Evolutionary conservation across 2,797 vertebrate genomes (phyloP), one percentile per base, ranked within the genome.

Genomic region (Eupleurogrammus muticus): DNA sequence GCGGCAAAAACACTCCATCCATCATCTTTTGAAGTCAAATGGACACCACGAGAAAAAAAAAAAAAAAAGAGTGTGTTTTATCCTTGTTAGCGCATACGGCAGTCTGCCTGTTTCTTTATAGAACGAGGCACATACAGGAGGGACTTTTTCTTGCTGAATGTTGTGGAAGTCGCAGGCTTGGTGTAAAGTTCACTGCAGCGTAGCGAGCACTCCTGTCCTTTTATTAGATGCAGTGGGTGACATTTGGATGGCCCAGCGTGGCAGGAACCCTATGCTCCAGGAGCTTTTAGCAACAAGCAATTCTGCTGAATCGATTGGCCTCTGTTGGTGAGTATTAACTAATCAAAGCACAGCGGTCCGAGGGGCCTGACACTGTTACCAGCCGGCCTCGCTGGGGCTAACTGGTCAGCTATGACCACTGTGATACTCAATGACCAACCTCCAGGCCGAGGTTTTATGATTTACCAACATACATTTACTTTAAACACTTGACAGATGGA

Each of bases 251-350:
- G 80, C 57, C 72, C 63, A 0, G 60, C 11, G 73, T 69, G 65
- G 79, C 79, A 78, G 78, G 50, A 73, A 36, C 75, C 70, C 65
- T 58, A 78, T 38, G 77, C 85, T 85, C 78, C 75, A 70, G 66
- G 66, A 64, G 85, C 77, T 81, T 84, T 84, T 36, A 80, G 84
- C 83, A 87, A 77, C 83, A 79, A 85, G 79, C 85, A 75, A 60
- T 87, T 69, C 80, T 65, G 80, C 57, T 44, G 70, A 90, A 90
- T 89, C 82, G 74, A 88, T 88, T 54, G 78, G 79, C 75, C 79
- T 83, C 81, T 82, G 73, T 85, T 84, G 79, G 35, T 68, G 77
- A 47, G 80, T 83, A 67, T 87, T 88, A 89, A 83, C 82, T 76
- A 73, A 88, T 87, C 77, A 87, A 81, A 86, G 84, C 69, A 46